phyloP scores from a whole-genome alignment of 1,140 invertebrate species.

The Atta texana region DNA sequence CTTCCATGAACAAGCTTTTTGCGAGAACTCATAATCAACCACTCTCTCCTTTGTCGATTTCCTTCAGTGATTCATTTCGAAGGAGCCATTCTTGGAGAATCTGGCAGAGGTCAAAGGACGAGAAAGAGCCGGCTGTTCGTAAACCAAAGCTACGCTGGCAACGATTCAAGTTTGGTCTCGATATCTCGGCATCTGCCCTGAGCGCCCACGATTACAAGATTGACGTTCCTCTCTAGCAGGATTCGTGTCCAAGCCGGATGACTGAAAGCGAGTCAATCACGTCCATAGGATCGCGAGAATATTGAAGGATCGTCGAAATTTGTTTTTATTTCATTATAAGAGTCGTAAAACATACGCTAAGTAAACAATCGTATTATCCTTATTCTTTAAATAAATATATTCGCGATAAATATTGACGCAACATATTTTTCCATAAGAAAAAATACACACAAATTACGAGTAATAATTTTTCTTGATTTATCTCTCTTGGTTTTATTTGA shows the following conservation, averaged over 20 bases:
- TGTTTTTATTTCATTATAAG: neutral
- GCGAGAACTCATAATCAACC: constrained; percentile 12
- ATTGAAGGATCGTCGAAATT: neutral
- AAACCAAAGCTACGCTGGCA: constrained; percentile 40
- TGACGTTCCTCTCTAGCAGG: neutral
- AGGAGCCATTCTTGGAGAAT: constrained; percentile 58
- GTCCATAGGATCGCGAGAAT: neutral
- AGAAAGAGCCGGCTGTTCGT: constrained; percentile 49
- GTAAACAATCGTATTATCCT: neutral
- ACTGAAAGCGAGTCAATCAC: constrained; percentile 48
- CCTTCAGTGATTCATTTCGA: constrained; percentile 1
- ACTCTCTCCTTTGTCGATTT: neutral
- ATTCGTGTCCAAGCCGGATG: constrained; percentile 40
- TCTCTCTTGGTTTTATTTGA: neutral
- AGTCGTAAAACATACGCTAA: neutral
- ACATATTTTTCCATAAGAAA: neutral
- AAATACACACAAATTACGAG: neutral
- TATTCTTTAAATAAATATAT: neutral
- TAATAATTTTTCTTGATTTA: neutral
- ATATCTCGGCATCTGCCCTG: constrained; percentile 36
- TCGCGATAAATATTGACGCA: neutral
- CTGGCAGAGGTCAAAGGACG: constrained; percentile 65
- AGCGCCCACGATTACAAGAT: constrained; percentile 27
- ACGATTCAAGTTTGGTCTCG: constrained; percentile 43
- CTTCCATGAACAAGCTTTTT: constrained; percentile 20